Evolutionary conservation across 1,140 invertebrate species (phyloP), one percentile per base, ranked within the genome.

Genomic region (Acyrthosiphon pisum): DNA sequence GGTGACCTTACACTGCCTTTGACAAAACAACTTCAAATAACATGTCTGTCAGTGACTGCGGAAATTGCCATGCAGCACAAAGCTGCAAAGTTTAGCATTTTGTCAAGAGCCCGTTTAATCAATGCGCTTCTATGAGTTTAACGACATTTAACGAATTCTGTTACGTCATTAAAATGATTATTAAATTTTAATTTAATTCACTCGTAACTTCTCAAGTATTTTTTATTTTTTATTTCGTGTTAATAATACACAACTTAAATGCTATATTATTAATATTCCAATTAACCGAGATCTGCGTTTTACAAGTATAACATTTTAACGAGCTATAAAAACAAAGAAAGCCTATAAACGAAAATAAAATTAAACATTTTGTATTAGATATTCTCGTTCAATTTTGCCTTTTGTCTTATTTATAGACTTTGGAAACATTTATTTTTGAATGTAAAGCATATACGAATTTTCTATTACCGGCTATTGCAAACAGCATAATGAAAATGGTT

Each of bases 21-120:
- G 86, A 88, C 46, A 50, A 11, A 50, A 86, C 41, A 50, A 88
- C 18, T 50, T 88, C 86, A 50, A 88, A 88, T 50, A 88, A 88
- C 86, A 50, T n/a, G 2, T 50, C 30, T 50, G 46, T n/a, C 86
- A 22, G 37, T 1, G 9, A 26, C 37, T 41, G 7, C 37, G 23
- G n/a, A 48, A 46, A 44, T 46, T 87, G 4, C 41, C 6, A 46
- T 87, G 4, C 6, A 2, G 18, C 46, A 8, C n/a, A 50, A 48
- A 50, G 46, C 46, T 41, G 26, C 46, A 88, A 48, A 50, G 44
- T 50, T 88, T 26, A 48, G 30, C n/a, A 35, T 35, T 88, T 88
- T 35, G n/a, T 50, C 6, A 18, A n/a, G 22, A 30, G 14, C 6
- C 6, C 20, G 1, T 48, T 50, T 35, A 26, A 35, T 88, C 46